Conservation (phyloP, 1,140 invertebrate species). For the Heliothis subflexa region DNA sequence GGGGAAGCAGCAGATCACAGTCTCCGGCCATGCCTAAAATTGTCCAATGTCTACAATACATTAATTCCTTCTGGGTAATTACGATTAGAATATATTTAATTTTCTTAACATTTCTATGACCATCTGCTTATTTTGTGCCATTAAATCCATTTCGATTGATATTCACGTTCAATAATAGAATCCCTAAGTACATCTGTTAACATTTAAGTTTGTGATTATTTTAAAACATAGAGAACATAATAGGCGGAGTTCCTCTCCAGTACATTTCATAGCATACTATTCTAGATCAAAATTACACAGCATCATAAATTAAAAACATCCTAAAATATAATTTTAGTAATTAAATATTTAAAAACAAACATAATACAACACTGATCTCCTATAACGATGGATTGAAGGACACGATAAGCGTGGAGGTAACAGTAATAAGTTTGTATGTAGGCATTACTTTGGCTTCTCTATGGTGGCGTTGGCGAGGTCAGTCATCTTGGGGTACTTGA, state of each 20-base stretch:
- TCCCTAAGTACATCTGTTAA: slow-evolving; percentile 10
- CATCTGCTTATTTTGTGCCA: neutral
- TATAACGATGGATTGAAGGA: slow-evolving; percentile 45
- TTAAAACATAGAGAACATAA: neutral
- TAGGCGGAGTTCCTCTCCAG: neutral
- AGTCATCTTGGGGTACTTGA: slow-evolving; percentile 97
- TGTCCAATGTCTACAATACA: slow-evolving; percentile 42
- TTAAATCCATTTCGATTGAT: slow-evolving; percentile 29
- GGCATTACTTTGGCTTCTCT: slow-evolving; percentile 90
- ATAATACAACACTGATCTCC: slow-evolving; percentile 26
- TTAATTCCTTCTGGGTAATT: slow-evolving; percentile 20
- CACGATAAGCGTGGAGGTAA: slow-evolving; percentile 39
- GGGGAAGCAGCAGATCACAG: slow-evolving; percentile 35
- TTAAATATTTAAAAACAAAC: slow-evolving; percentile 14
- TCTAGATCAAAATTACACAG: slow-evolving; percentile 7
- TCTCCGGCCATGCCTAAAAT: slow-evolving; percentile 46
- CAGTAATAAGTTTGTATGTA: slow-evolving; percentile 38
- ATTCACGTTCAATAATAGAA: neutral
- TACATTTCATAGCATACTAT: neutral
- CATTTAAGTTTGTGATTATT: neutral
- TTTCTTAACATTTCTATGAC: neutral
- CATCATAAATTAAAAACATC: neutral
- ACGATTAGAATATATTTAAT: neutral
- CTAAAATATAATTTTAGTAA: slow-evolving; percentile 3
- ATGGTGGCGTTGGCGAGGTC: slow-evolving; percentile 94